These are phyloP conservation scores for Lasioglossum zephyrum DNA, from an alignment of 2,888 invertebrate genomes.

Conservation along the genomic window DNA sequence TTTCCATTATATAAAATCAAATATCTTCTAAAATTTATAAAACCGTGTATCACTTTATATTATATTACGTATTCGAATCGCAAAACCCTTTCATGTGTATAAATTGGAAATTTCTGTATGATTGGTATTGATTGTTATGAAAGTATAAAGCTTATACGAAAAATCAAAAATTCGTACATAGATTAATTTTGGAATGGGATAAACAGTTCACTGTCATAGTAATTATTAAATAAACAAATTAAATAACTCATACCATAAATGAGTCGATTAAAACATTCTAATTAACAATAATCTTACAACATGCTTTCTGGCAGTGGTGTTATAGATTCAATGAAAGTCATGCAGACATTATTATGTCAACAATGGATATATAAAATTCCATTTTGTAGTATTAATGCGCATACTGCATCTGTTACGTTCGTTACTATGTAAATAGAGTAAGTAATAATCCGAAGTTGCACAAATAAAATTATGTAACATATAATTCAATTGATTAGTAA, in stretches of 20 bases:
- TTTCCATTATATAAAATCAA: constrained; percentile 28
- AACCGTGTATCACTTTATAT: constrained; percentile 38
- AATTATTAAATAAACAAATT: constrained; percentile 57
- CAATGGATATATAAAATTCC: constrained; percentile 68
- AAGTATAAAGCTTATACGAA: constrained; percentile 40
- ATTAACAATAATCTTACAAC: constrained; percentile 66
- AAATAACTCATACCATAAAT: constrained; percentile 58
- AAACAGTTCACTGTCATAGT: constrained; percentile 48
- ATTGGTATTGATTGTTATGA: constrained; percentile 46
- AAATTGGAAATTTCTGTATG: constrained; percentile 39
- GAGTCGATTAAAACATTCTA: constrained; percentile 60
- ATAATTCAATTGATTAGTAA: constrained; percentile 33
- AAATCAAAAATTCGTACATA: constrained; percentile 37
- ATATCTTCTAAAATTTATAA: constrained; percentile 51
- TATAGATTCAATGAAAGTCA: constrained; percentile 70
- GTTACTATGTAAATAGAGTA: constrained; percentile 43
- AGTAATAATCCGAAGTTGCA: constrained; percentile 51
- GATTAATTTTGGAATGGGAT: constrained; percentile 59
- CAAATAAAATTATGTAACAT: constrained; percentile 54
- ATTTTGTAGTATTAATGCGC: constrained; percentile 34
- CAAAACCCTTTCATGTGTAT: constrained; percentile 38
- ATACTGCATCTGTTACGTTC: constrained; percentile 28
- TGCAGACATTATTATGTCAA: constrained; percentile 72
- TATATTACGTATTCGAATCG: constrained; percentile 35
- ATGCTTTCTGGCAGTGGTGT: constrained; percentile 77